Evolutionary conservation across 2,888 invertebrate genomes (phyloP).

Genomic region (Idaea aversata): DNA sequence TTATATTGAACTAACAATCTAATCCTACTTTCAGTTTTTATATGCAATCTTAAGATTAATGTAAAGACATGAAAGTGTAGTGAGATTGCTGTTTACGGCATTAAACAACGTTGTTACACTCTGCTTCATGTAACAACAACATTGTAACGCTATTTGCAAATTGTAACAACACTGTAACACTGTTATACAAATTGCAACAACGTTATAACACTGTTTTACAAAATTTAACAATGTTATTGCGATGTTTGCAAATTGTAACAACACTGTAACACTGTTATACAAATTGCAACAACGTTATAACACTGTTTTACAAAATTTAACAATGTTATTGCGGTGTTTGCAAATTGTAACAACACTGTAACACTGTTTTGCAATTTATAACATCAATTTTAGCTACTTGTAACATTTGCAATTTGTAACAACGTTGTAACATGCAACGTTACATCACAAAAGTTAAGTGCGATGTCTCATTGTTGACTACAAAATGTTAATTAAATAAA

Average conservation of each 20-base stretch:
- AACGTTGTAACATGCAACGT: slow-evolving; percentile 27
- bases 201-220: not conserved
- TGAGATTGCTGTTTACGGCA: not conserved
- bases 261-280: not conserved
- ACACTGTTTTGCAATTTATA: slow-evolving; percentile 15
- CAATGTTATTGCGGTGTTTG: not conserved
- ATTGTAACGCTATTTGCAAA: not conserved
- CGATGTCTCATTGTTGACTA: slow-evolving; percentile 63
- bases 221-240: not conserved
- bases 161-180: not conserved
- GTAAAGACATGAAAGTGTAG: not conserved
- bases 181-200: not conserved
- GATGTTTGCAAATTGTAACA: not conserved
- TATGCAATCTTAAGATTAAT: slow-evolving; percentile 17
- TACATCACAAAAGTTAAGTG: slow-evolving; percentile 66
- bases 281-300: not conserved
- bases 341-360: slow-evolving; percentile 21
- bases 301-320: not conserved
- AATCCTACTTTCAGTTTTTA: slow-evolving; percentile 50
- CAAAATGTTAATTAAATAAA: slow-evolving; percentile 55
- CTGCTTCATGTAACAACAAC: not conserved
- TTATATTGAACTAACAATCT: slow-evolving; percentile 41
- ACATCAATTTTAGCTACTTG: slow-evolving; percentile 19
- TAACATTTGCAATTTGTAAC: slow-evolving; percentile 27
- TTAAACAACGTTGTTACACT: not conserved